Percentiles rank a stretch among this genome's conserved stretches.
phyloP scores from a whole-genome alignment of 2,888 invertebrate species.

The Eucriotettix oculatus region DNA sequence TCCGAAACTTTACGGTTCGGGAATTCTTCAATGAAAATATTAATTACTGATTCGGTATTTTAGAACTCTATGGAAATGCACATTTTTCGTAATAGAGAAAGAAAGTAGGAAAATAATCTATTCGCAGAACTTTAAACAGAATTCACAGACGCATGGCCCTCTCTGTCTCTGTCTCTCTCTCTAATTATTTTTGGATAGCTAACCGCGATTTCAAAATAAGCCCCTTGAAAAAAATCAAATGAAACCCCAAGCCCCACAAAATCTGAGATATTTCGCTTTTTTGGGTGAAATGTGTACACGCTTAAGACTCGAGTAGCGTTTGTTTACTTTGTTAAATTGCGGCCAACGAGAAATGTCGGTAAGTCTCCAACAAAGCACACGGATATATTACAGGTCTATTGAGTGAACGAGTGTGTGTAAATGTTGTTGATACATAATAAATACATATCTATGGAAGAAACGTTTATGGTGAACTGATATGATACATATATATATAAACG shows the following conservation, averaged over 20 bases:
- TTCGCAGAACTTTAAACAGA: neutral
- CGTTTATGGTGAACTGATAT: neutral
- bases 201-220: too few relatives aligned
- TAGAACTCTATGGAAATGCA: too few relatives aligned
- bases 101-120: too few relatives aligned
- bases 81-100: too few relatives aligned
- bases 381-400: neutral
- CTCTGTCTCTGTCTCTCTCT: too few relatives aligned
- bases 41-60: too few relatives aligned
- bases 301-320: neutral
- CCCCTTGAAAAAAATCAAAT: neutral
- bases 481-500: too few relatives aligned
- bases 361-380: neutral
- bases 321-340: neutral
- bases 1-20: too few relatives aligned
- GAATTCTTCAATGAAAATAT: too few relatives aligned
- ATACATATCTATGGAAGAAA: neutral
- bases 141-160: neutral
- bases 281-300: neutral
- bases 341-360: neutral
- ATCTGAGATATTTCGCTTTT: conserved; percentile 11
- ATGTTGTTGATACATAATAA: neutral
- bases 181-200: too few relatives aligned
- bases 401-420: neutral
- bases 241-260: neutral